Base-by-base conservation (phyloP, 1,140 invertebrate species). In the Orchestia grillus region DNA sequence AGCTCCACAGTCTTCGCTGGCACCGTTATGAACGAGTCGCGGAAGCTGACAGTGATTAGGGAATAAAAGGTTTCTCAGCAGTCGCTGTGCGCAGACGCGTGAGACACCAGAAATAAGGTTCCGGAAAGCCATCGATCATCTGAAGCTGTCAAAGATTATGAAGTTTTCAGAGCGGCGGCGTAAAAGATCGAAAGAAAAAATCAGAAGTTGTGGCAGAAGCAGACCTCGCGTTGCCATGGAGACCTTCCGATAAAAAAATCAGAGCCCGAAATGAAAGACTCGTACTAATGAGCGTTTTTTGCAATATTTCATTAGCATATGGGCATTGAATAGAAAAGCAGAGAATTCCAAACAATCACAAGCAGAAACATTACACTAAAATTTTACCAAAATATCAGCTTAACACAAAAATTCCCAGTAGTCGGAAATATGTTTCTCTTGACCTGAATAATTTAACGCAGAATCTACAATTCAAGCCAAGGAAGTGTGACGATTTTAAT, bases 101-200 rank as follows among this genome's bases (percentile, higher is more conserved):
- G 43, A 90, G 88, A 90, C 88, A 90, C 88, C 88, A 90, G 88
- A 42, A 41, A 90, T 90, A 90, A 94, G 92, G 92, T 44, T n/a
- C 92, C 92, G 88, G 88, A 94, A 91, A 94, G 44, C 36, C 43
- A 94, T 94, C 92, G 92, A 94, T 94, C 92, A 94, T 44, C 92
- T 44, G 92, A 94, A 94, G 44, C 92, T 94, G 92, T 94, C 92
- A 94, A 94, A 94, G 92, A 94, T 94, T 94, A 94, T 94, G 92
- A 94, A 94, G 92, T 94, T 94, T 94, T 94, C 92, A 47, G 43
- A 11, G 92, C 43, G 40, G 92, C 40, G 44, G 92, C 92, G 92
- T 47, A 94, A 94, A 94, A 44, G 92, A 45, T 45, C 41, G 92
- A 94, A 94, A 47, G 44, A n/a, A 44, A 45, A 40, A 44, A 94